phyloP scores from a whole-genome alignment of 2,888 invertebrate species.

The Polydesmus complanatus region DNA sequence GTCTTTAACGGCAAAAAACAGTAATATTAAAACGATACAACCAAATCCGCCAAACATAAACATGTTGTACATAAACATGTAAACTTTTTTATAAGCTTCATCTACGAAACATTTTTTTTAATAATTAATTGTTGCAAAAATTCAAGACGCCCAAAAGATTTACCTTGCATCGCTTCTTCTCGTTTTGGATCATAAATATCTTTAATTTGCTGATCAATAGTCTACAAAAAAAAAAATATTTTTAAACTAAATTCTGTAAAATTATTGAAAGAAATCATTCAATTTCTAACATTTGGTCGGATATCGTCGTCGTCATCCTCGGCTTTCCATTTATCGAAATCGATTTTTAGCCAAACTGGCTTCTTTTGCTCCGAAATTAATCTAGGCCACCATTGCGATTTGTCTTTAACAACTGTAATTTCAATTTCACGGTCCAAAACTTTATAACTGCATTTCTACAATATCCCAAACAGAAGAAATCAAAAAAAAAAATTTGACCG shows the following conservation, averaged over 20 bases:
- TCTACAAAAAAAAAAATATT: neutral
- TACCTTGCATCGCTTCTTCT: conserved; percentile 11
- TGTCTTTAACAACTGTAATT: conserved; percentile 52
- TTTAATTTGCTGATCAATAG: conserved; percentile 2
- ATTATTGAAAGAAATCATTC: neutral
- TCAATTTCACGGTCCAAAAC: conserved; percentile 64
- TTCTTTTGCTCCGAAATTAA: conserved; percentile 66
- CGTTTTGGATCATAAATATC: conserved; percentile 6
- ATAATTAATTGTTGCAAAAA: neutral
- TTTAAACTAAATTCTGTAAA: neutral
- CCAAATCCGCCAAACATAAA: conserved; percentile 9
- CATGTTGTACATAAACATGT: conserved; percentile 13
- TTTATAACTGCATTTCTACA: conserved; percentile 27
- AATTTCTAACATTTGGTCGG: conserved; percentile 29
- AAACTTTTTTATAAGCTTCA: conserved; percentile 10
- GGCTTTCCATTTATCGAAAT: conserved; percentile 79
- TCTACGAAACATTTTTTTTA: neutral
- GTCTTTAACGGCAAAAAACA: conserved; percentile 6
- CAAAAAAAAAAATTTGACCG: neutral
- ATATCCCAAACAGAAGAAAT: neutral
- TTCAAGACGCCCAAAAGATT: neutral
- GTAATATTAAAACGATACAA: neutral
- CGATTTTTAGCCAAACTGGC: conserved; percentile 82
- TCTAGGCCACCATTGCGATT: conserved; percentile 67
- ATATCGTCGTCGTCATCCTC: conserved; percentile 57